These are phyloP conservation scores for Drosophila equinoxialis DNA, from an alignment of 1,140 invertebrate species.

Conservation along the genomic window DNA sequence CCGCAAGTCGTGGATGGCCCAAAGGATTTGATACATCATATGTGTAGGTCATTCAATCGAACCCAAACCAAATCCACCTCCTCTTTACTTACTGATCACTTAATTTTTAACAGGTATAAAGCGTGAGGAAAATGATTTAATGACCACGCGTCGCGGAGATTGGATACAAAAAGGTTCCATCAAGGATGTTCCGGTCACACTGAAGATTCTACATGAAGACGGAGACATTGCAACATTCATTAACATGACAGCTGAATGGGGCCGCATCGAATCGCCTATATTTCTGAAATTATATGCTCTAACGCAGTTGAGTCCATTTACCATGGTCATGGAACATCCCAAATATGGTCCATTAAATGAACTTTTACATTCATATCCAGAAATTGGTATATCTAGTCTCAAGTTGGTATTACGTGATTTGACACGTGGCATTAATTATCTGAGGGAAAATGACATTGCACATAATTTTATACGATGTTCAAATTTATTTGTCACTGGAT, in stretches of 20 bases:
- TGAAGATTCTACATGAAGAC: slow-evolving; percentile 89
- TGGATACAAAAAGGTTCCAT: slow-evolving; percentile 86
- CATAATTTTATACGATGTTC: slow-evolving; percentile 93
- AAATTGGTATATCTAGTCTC: slow-evolving; percentile 87
- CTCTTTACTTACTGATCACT: no score
- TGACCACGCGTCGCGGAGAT: slow-evolving; percentile 86
- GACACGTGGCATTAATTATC: slow-evolving; percentile 88
- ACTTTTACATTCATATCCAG: slow-evolving; percentile 85
- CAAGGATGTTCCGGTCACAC: slow-evolving; percentile 89
- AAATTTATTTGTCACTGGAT: slow-evolving; percentile 88
- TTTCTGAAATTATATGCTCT: slow-evolving; percentile 91
- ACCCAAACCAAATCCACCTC: no score
- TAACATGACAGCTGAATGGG: slow-evolving; percentile 89
- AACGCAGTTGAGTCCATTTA: slow-evolving; percentile 88
- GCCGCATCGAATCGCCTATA: slow-evolving; percentile 88
- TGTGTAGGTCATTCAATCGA: slow-evolving; percentile 83
- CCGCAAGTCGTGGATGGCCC: slow-evolving; percentile 80
- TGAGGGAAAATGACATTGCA: slow-evolving; percentile 89
- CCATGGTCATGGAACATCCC: slow-evolving; percentile 92
- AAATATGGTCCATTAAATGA: slow-evolving; percentile 90
- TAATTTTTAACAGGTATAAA: slow-evolving; percentile 64
- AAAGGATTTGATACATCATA: slow-evolving; percentile 87
- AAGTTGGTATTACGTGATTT: slow-evolving; percentile 88
- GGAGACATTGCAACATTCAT: slow-evolving; percentile 88
- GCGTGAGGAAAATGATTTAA: slow-evolving; percentile 83